phyloP scores from a whole-genome alignment of 2,797 vertebrate species.

The Gorsachius magnificus region DNA sequence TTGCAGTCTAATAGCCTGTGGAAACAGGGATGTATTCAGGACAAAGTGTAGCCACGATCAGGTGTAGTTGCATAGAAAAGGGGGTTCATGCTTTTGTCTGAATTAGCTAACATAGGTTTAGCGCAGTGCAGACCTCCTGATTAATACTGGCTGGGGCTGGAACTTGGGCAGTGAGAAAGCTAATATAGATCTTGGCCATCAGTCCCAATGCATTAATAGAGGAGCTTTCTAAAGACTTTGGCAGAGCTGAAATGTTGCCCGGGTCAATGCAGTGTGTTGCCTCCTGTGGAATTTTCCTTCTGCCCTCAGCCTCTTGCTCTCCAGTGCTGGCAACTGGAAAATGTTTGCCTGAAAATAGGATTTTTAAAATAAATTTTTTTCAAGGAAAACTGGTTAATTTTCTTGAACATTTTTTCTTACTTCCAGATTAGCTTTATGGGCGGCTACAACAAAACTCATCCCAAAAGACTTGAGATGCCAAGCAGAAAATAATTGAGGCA shows the following conservation, averaged over 20 bases:
- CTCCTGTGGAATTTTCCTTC: conserved; percentile 1
- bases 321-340: neutral
- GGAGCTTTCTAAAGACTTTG: neutral
- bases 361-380: neutral
- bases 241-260: neutral
- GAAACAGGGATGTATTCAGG: neutral
- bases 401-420: neutral
- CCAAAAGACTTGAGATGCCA: neutral
- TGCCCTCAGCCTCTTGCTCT: neutral
- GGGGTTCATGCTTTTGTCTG: neutral
- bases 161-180: neutral
- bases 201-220: neutral
- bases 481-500: neutral
- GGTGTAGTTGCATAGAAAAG: neutral
- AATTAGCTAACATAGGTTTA: neutral
- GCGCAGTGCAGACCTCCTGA: neutral
- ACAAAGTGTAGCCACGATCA: neutral
- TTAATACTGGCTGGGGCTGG: neutral
- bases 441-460: neutral
- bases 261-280: neutral
- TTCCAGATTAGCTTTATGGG: neutral
- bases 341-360: neutral
- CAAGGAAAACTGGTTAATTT: neutral
- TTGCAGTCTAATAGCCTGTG: neutral
- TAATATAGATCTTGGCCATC: neutral